phyloP scores from a whole-genome alignment of 2,113 vertebrate genomes.

The Desmodus rotundus region DNA sequence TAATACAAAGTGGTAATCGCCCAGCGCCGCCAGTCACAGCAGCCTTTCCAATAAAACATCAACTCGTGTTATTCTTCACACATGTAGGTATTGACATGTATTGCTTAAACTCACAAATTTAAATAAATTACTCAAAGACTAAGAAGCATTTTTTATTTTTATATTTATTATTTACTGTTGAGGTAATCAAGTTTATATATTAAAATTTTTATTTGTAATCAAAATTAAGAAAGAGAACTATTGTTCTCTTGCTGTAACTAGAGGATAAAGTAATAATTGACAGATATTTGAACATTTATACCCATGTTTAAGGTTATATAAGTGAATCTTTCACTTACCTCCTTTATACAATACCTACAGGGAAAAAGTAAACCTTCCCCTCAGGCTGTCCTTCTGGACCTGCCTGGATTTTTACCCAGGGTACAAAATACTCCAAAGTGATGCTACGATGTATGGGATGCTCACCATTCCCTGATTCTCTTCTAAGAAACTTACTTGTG shows the following conservation, averaged over 20 bases:
- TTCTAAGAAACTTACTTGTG: background rate
- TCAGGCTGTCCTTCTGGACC: background rate
- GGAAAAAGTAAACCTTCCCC: background rate
- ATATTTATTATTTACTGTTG: background rate
- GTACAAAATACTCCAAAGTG: background rate
- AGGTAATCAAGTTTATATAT: background rate
- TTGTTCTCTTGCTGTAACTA: background rate
- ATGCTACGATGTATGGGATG: background rate
- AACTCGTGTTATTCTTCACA: background rate
- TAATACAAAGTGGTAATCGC: background rate
- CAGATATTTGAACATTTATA: background rate
- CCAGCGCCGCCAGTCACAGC: background rate
- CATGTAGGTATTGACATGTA: background rate
- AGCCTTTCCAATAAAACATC: conserved; percentile 4
- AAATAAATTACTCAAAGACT: conserved; percentile 33
- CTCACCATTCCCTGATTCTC: background rate
- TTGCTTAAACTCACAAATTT: conserved; percentile 1
- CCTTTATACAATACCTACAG: background rate
- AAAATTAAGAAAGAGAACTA: background rate
- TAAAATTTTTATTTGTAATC: background rate
- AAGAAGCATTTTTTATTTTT: background rate
- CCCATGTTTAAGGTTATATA: background rate
- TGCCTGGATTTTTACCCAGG: background rate
- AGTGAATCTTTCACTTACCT: background rate
- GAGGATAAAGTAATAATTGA: background rate